Conservation (phyloP, 64 coral and sea anemone species). For the Cladopsammia gracilis region DNA sequence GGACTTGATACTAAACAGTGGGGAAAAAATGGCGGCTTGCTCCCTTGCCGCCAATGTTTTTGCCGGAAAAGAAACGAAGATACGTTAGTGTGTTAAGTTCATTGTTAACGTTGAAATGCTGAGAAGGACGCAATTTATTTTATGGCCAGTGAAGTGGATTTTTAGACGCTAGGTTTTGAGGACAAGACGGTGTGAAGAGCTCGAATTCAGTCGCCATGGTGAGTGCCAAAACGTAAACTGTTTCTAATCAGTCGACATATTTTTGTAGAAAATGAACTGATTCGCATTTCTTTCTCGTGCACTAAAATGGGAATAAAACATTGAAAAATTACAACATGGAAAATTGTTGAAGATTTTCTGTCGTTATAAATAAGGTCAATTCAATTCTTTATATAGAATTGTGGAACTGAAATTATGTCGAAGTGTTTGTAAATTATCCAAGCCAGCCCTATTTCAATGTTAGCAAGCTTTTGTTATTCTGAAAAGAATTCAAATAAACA, state of each 20-base stretch:
- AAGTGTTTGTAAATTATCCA: too few species aligned
- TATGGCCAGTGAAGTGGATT: not conserved
- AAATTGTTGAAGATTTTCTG: too few species aligned
- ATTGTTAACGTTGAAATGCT: not conserved
- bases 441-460: too few species aligned
- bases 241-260: not conserved
- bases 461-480: too few species aligned
- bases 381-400: too few species aligned
- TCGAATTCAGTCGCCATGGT: constrained; percentile 33
- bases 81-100: not conserved
- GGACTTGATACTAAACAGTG: not conserved
- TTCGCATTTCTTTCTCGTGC: not conserved
- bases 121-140: not conserved
- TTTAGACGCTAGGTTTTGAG: not conserved
- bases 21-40: constrained; percentile 13
- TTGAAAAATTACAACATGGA: too few species aligned
- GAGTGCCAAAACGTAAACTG: constrained; percentile 17
- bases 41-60: not conserved
- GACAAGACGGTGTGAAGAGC: not conserved
- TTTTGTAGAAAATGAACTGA: not conserved
- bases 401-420: too few species aligned
- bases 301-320: too few species aligned
- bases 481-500: too few species aligned
- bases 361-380: too few species aligned
- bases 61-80: not conserved